Evolutionary conservation across 2,797 vertebrate genomes (phyloP).

Genomic region (Dermochelys coriacea): DNA sequence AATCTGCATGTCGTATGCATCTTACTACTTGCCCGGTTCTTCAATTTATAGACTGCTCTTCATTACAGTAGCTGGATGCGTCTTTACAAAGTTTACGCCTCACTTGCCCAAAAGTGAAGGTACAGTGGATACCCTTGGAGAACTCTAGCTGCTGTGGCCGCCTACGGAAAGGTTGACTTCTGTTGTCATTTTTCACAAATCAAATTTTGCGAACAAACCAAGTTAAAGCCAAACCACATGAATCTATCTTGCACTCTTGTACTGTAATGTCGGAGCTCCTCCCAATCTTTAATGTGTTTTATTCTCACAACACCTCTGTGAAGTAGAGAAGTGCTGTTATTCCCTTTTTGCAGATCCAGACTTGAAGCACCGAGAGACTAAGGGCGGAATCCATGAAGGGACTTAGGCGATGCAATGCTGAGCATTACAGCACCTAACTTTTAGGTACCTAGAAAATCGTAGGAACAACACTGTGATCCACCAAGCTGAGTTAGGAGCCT

Average conservation of each 20-base stretch:
- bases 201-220: neutral
- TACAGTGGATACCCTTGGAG: neutral
- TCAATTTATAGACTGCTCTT: neutral
- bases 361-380: neutral
- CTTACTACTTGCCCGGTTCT: neutral
- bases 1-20: accelerated
- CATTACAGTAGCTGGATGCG: neutral
- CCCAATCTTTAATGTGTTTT: constrained; percentile 1
- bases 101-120: neutral
- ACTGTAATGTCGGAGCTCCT: neutral
- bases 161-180: neutral
- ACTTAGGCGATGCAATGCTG: neutral
- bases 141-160: neutral
- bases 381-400: neutral
- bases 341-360: constrained; percentile 31
- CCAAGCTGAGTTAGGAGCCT: neutral
- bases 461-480: neutral
- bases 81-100: neutral
- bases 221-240: neutral
- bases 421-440: no score
- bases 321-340: constrained; percentile 33
- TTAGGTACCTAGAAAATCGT: neutral
- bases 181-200: neutral
- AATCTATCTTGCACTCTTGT: neutral
- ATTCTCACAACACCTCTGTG: neutral